Evolutionary conservation across 2,113 vertebrate genomes (phyloP).

Genomic region (Gavialis gangeticus): DNA sequence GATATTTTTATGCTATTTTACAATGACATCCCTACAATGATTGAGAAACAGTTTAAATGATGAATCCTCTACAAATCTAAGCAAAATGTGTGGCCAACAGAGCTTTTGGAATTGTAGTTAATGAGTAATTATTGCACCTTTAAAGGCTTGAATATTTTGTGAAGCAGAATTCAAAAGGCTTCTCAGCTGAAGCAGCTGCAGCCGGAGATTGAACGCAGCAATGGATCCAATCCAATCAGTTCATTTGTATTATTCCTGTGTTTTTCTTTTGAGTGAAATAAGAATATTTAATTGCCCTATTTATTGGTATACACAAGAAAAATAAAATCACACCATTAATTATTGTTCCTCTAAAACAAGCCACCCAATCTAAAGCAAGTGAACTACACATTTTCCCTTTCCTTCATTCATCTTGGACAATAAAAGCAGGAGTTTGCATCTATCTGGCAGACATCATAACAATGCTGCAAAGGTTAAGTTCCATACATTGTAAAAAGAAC

Average conservation of each 20-base stretch:
- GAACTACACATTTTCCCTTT: neutral
- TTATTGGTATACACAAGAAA: neutral
- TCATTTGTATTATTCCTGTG: neutral
- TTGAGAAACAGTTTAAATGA: neutral
- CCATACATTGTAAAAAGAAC: neutral
- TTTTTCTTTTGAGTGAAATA: neutral
- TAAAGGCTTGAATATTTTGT: neutral
- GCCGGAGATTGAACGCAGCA: neutral
- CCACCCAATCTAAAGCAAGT: neutral
- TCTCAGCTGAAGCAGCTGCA: neutral
- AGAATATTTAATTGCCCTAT: neutral
- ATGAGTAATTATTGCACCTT: neutral
- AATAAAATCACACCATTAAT: neutral
- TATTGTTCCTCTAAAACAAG: neutral
- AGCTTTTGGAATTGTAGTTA: neutral
- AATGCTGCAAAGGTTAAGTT: neutral
- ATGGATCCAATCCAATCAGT: neutral
- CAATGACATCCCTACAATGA: neutral
- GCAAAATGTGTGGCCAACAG: neutral
- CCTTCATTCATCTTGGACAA: neutral
- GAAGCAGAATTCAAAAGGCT: neutral
- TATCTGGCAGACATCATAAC: neutral
- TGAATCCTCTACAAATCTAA: neutral
- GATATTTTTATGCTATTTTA: neutral
- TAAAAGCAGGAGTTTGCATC: neutral